Percentiles rank a stretch among this genome's conserved stretches.
Evolutionary conservation across 2,888 invertebrate genomes (phyloP).

Genomic region (Caenorhabditis wallacei): DNA sequence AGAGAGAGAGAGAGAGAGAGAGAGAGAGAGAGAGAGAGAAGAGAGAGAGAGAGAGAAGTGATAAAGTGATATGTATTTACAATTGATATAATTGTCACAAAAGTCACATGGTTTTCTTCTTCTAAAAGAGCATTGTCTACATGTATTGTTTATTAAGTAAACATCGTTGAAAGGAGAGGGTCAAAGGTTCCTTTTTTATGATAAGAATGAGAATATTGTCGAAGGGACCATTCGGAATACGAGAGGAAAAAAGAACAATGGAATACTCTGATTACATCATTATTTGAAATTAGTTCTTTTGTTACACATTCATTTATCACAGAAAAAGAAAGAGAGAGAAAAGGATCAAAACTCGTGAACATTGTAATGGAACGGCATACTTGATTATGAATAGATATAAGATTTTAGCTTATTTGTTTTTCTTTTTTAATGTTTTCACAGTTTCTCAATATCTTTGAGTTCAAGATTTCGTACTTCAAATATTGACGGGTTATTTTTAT

Average conservation of each 20-base stretch:
- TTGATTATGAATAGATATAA: too few species aligned
- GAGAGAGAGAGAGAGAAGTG: neutral
- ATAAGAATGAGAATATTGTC: neutral
- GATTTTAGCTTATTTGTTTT: too few species aligned
- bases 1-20: neutral
- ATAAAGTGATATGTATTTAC: conserved; percentile 31
- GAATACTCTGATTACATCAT: neutral
- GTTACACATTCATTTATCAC: neutral
- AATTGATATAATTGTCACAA: conserved; percentile 15
- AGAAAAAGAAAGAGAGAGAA: too few species aligned
- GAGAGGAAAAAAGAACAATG: neutral
- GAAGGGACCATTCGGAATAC: neutral
- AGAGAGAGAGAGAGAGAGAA: conserved; percentile 13
- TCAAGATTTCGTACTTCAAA: too few species aligned
- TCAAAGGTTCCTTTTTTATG: neutral
- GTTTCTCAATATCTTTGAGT: too few species aligned
- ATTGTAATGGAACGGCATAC: too few species aligned
- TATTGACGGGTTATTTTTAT: too few species aligned
- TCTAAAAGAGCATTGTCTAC: neutral
- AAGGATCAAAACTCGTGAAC: too few species aligned
- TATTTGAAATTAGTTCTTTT: neutral
- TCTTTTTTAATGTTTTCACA: too few species aligned
- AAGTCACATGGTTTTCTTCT: conserved; percentile 9
- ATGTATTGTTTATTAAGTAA: neutral
- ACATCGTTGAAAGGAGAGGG: neutral